A percentile compares a stretch with the other conserved stretches of the same genome.
Conservation (phyloP, 2,113 vertebrate species). For the Myxocyprinus asiaticus region DNA sequence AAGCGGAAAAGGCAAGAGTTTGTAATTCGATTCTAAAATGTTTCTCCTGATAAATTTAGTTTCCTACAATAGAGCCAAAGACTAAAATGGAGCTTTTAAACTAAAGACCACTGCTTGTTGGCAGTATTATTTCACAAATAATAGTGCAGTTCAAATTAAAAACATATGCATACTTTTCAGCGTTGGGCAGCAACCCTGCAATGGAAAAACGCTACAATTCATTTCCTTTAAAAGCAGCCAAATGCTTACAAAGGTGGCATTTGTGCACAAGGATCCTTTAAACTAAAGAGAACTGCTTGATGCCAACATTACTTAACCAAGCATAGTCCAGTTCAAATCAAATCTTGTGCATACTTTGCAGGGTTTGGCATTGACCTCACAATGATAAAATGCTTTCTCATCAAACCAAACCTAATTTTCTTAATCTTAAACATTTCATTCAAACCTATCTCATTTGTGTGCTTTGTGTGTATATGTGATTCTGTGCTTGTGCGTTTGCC, state of each 20-base stretch:
- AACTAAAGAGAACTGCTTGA: too few species aligned
- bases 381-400: not conserved
- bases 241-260: too few species aligned
- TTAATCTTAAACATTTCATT: not conserved
- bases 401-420: not conserved
- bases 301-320: too few species aligned
- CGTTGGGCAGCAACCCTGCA: not conserved
- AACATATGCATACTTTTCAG: not conserved
- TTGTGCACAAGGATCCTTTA: too few species aligned
- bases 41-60: too few species aligned
- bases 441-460: not conserved
- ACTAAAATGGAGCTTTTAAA: too few species aligned
- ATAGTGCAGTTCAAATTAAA: not conserved
- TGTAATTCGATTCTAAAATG: too few species aligned
- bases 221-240: too few species aligned
- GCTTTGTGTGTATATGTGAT: constrained; percentile 17
- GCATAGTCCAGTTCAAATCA: not conserved
- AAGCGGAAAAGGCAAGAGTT: too few species aligned
- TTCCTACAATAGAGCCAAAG: too few species aligned
- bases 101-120: too few species aligned
- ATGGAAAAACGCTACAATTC: not conserved
- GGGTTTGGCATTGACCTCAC: not conserved
- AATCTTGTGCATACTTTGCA: not conserved
- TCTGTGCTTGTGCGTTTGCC: not conserved
- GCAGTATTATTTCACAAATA: too few species aligned